Base-by-base conservation (phyloP, 1,140 invertebrate genomes). In the Ericerus pela region DNA sequence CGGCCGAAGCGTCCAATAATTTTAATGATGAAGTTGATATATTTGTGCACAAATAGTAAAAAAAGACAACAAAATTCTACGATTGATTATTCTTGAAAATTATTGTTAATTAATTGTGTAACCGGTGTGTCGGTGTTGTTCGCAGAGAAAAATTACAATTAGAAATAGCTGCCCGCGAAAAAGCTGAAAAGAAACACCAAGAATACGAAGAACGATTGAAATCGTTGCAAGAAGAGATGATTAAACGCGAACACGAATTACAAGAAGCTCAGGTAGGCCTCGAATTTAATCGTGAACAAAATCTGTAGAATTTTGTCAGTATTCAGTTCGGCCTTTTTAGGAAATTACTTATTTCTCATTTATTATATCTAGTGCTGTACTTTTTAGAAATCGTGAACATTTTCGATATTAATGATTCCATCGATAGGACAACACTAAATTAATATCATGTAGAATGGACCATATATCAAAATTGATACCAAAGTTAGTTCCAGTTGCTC, bases 161-260 rank as follows among this genome's bases (percentile, higher is more conserved):
- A 59, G 94, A 86, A 75, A 95, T 88, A 67, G 92, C 92, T 55
- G 92, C 92, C 1, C 80, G 94, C 62, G 87, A 96, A 70, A 82
- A 90, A 59, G 93, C 93, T 6, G 86, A 94, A 65, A 86, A 85
- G 69, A 92, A 96, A 68, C 88, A 96, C 63, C 90, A 95, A 69
- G 93, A 97, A 70, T 96, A 94, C 64, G 92, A 96, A 69, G 85
- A 93, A 70, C 79, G 88, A 62, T 72, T 90, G 52, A 80, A 81
- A 61, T 79, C 76, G 59, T 86, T 90, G 83, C 82, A 87, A 64
- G 85, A 87, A 68, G 87, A 93, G 69, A 85, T 95, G 79, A 88
- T 93, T 65, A 81, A 83, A 65, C 80, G 88, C 60, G 84, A 80
- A 67, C 77, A 86, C 65, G 84, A 93, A 70, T 72, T 94, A 26